Base-by-base conservation (phyloP, 2,113 vertebrate genomes). In the Marmota flaviventris region DNA sequence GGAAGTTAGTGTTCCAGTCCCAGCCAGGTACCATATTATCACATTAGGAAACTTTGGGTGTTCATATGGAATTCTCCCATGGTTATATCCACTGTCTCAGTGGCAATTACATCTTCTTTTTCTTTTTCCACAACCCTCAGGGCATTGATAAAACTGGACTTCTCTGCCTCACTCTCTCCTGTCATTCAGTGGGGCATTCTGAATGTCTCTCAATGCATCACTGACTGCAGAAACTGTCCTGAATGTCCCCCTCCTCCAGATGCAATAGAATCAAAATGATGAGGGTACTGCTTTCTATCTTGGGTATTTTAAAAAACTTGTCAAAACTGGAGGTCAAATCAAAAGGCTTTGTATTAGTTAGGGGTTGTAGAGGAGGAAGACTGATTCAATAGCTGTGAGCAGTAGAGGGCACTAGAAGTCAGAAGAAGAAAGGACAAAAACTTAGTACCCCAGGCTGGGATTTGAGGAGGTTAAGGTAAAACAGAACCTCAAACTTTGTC, bases 21-120 rank as follows among this genome's bases (percentile, higher is more conserved):
- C 98, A 65, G 98, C 97, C 34, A 98, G n/a, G n/a, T n/a, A n/a
- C 98, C 98, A 98, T 37, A 98, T 53, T 11, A 81, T 73, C 51
- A 97, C 89, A 9, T 97, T 97, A 18, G 84, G 93, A 42, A 93
- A 87, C 25, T 96, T 89, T 2, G 92, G 90, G 89, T 97, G 94
- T 12, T 65, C 17, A 65, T 97, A 96, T 34, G 89, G 63, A 27
- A 56, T 56, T 56, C 53, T 56, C 53, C 53, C 53, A 56, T 56
- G 53, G 37, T 73, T 9, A 16, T 95, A 81, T 98, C 97, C 27
- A 70, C 86, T 2, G 53, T 58, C 22, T 98, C 97, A 10, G n/a
- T 85, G 22, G 34, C 27, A 29, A 98, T 97, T 7, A 98, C 91
- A 1, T 61, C 90, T 12, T 76, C 53, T 0, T 98, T 45, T 45